Percentiles rank a stretch among this genome's conserved stretches.
These are phyloP conservation scores for Leptosomus discolor DNA, from an alignment of 2,113 vertebrate species.

Conservation along the genomic window DNA sequence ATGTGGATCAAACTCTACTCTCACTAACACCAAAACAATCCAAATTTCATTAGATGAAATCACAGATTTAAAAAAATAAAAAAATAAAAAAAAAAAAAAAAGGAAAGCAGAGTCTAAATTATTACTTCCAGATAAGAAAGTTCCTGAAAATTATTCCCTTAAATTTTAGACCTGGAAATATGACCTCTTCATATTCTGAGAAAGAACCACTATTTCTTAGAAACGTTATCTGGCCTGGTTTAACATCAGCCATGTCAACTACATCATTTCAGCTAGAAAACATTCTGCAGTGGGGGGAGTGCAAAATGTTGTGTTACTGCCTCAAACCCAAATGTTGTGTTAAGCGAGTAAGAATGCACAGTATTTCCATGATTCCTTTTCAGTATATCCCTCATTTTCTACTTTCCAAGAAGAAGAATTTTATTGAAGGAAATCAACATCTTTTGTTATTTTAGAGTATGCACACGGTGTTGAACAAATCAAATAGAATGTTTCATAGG, in stretches of 20 bases:
- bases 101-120: background rate
- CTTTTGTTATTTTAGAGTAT: background rate
- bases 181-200: background rate
- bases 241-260: background rate
- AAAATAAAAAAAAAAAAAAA: too few relatives aligned
- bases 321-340: background rate
- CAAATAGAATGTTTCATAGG: background rate
- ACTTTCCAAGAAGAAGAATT: background rate
- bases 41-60: background rate
- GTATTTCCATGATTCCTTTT: background rate
- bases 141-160: background rate
- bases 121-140: conserved; percentile 1
- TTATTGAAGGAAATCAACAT: background rate
- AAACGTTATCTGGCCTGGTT: background rate
- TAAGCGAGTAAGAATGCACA: background rate
- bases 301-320: background rate
- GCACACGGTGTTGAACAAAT: background rate
- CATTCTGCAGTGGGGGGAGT: background rate
- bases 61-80: background rate
- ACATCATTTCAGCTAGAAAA: background rate
- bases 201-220: background rate
- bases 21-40: background rate
- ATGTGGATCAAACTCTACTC: background rate
- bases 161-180: background rate
- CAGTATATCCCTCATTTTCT: background rate